Evolutionary conservation across 2,113 vertebrate genomes (phyloP).

Genomic region (Cyprinus carpio): DNA sequence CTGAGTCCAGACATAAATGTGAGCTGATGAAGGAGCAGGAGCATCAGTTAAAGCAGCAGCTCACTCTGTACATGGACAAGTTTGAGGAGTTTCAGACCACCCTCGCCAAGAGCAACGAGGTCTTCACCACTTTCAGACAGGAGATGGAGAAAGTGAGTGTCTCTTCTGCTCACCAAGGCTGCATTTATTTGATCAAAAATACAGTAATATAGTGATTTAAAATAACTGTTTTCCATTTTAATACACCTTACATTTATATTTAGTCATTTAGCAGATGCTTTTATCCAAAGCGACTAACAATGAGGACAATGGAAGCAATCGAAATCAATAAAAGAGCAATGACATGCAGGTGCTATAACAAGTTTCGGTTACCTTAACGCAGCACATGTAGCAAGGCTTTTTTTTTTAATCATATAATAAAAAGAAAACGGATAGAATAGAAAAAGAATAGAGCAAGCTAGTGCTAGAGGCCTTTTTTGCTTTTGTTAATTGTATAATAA

Average conservation of each 20-base stretch:
- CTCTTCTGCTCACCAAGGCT: neutral
- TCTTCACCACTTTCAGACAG: constrained; percentile 97
- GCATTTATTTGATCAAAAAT: neutral
- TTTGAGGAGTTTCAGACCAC: constrained; percentile 99
- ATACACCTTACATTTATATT: neutral
- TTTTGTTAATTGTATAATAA: no score
- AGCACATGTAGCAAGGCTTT: no score
- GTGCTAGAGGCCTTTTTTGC: no score
- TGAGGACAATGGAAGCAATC: no score
- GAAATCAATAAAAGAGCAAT: no score
- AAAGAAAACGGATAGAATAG: no score
- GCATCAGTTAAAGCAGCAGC: constrained; percentile 95
- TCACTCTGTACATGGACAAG: constrained; percentile 98
- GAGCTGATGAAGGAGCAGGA: constrained; percentile 98
- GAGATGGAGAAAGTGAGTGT: constrained; percentile 96
- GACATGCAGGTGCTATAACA: no score
- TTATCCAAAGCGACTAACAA: no score
- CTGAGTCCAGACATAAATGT: constrained; percentile 93
- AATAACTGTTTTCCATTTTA: neutral
- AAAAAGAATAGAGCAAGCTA: no score
- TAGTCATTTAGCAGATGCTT: no score
- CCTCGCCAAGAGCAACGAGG: constrained; percentile 97
- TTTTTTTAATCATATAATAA: no score
- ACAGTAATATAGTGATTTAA: neutral
- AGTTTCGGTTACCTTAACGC: no score